Percentiles rank a stretch among this genome's conserved stretches.
Conservation (phyloP, 2,113 vertebrate genomes). For the Ascaphus truei region DNA sequence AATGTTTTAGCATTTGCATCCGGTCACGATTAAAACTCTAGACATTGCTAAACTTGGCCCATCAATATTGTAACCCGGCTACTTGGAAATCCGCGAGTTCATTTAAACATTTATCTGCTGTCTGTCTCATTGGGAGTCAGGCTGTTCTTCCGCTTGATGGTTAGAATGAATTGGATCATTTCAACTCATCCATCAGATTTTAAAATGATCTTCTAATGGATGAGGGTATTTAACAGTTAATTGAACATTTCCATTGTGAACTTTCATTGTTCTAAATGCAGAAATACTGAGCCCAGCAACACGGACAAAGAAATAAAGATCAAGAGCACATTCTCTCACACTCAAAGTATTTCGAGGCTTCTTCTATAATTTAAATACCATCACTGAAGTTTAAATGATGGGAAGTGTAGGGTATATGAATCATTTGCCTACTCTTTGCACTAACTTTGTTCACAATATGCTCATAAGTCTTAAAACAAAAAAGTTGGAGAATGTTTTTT, state of each 20-base stretch:
- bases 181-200: conserved; percentile 90
- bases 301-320: conserved; percentile 37
- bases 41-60: conserved; percentile 42
- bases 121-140: conserved; percentile 63
- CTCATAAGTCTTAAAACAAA: too few species aligned
- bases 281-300: conserved; percentile 52
- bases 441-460: too few species aligned
- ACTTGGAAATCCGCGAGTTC: conserved; percentile 52
- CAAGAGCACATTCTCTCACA: neutral
- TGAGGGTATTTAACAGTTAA: conserved; percentile 84
- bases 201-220: conserved; percentile 91
- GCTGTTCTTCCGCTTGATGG: conserved; percentile 80
- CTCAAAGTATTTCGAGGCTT: conserved; percentile 24
- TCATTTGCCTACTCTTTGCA: too few species aligned
- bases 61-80: conserved; percentile 50
- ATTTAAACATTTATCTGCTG: conserved; percentile 75
- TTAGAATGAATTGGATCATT: conserved; percentile 87
- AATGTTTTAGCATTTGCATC: too few species aligned
- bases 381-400: too few species aligned
- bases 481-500: too few species aligned
- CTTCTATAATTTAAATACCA: conserved; percentile 30
- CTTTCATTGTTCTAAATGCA: conserved; percentile 66
- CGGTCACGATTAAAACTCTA: neutral
- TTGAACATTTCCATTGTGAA: conserved; percentile 82
- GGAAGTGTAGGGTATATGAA: too few species aligned